These are phyloP conservation scores for Ceratina australensis DNA, from an alignment of 1,140 invertebrate species.

Conservation along the genomic window DNA sequence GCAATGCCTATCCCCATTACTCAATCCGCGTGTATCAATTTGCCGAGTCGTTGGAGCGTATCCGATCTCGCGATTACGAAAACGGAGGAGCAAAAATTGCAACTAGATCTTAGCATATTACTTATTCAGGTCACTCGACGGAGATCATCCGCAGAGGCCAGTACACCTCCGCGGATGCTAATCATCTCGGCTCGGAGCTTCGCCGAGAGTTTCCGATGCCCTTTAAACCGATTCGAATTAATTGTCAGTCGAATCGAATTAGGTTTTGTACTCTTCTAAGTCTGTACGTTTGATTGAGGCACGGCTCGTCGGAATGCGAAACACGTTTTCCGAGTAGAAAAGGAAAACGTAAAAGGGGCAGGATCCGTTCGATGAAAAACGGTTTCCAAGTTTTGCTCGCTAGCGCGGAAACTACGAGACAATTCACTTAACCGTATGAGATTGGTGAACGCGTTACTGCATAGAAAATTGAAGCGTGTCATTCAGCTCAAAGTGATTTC, in stretches of 20 bases:
- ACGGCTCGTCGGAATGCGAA: slow-evolving; percentile 8
- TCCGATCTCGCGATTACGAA: slow-evolving; percentile 15
- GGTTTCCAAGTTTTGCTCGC: slow-evolving; percentile 25
- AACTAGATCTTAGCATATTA: slow-evolving; percentile 6
- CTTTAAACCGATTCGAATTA: not conserved
- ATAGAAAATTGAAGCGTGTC: not conserved
- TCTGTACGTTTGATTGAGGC: too few relatives aligned
- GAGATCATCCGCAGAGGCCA: slow-evolving; percentile 21
- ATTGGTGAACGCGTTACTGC: not conserved
- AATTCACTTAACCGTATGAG: slow-evolving; percentile 21
- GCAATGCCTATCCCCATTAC: not conserved
- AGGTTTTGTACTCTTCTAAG: not conserved
- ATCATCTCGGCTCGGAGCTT: slow-evolving; percentile 32
- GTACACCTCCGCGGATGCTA: slow-evolving; percentile 34
- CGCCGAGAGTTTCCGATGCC: not conserved
- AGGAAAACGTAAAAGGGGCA: not conserved
- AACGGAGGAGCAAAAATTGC: not conserved
- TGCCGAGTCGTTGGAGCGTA: slow-evolving; percentile 3
- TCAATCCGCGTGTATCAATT: slow-evolving; percentile 11
- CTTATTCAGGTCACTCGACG: slow-evolving; percentile 34
- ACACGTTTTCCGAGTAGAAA: slow-evolving; percentile 5
- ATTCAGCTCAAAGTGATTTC: not conserved
- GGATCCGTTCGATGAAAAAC: not conserved
- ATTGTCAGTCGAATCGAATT: not conserved
- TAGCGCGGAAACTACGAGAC: slow-evolving; percentile 30